Evolutionary conservation across 1,140 invertebrate species (phyloP).

Genomic region (Andricus grossulariae): DNA sequence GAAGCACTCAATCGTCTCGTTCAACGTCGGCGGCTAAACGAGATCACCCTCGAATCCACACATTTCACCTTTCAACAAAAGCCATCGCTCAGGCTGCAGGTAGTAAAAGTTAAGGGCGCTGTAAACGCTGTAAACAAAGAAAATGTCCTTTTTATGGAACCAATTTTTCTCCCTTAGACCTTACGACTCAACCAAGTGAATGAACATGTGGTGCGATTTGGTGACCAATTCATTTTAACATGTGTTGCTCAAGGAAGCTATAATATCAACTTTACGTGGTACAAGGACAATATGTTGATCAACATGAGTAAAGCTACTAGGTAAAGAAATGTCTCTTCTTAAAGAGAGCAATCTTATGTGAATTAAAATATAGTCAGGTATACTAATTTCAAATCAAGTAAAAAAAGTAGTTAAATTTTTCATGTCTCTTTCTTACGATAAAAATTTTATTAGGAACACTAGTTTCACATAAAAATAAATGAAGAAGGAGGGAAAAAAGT

Average conservation of each 20-base stretch:
- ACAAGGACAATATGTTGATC: constrained; percentile 85
- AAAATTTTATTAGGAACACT: no score
- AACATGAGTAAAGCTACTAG: constrained; percentile 84
- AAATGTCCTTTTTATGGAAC: constrained; percentile 4
- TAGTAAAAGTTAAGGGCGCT: constrained; percentile 52
- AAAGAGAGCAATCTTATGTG: no score
- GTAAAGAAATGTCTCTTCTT: constrained; percentile 69
- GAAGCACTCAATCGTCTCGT: constrained; percentile 79
- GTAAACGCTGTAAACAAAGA: constrained; percentile 21
- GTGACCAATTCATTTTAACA: constrained; percentile 85
- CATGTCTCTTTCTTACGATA: no score
- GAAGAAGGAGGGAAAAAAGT: no score
- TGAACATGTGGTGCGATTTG: constrained; percentile 80
- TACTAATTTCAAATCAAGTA: no score
- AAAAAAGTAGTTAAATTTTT: no score
- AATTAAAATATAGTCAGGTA: no score
- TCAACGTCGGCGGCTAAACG: constrained; percentile 79
- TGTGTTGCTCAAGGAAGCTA: constrained; percentile 86
- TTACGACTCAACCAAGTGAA: constrained; percentile 68
- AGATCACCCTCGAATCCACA: constrained; percentile 79
- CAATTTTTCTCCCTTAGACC: constrained; percentile 61
- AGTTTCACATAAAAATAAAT: no score
- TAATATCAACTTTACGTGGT: constrained; percentile 85
- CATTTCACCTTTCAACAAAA: constrained; percentile 79
- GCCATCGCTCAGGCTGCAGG: constrained; percentile 77